Percentiles rank a stretch among this genome's conserved stretches.
These are phyloP conservation scores for Oryzias sinensis DNA, from an alignment of 2,797 vertebrate genomes.

Conservation along the genomic window DNA sequence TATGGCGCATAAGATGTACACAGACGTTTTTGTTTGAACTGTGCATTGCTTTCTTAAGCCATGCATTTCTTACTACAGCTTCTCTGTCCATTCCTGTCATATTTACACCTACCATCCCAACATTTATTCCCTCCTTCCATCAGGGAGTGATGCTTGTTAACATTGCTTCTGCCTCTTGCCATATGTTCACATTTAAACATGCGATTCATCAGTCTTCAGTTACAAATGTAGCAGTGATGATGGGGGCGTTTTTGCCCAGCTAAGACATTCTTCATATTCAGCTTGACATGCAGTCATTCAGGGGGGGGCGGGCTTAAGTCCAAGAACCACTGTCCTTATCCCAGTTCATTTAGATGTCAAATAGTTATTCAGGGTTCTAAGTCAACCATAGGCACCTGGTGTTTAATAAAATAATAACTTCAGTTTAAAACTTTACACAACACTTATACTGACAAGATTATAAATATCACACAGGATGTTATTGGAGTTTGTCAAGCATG, in stretches of 20 bases:
- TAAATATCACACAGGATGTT: slow-evolving; percentile 4
- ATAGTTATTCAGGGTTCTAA: slow-evolving; percentile 6
- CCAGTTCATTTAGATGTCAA: slow-evolving; percentile 9
- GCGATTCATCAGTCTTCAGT: slow-evolving; percentile 50
- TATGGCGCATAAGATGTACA: too few relatives aligned
- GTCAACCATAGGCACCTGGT: background rate
- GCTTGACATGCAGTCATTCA: slow-evolving; percentile 4
- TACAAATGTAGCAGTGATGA: slow-evolving; percentile 29
- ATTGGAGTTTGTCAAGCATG: background rate
- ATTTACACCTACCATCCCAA: slow-evolving; percentile 48
- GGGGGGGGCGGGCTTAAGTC: background rate
- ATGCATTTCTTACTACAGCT: slow-evolving; percentile 22
- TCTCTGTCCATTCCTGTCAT: slow-evolving; percentile 14
- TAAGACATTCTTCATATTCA: slow-evolving; percentile 30
- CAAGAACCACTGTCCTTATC: background rate
- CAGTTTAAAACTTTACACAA: slow-evolving; percentile 11
- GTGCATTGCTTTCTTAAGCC: slow-evolving; percentile 6
- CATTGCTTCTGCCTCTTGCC: slow-evolving; percentile 45
- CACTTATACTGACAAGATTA: background rate
- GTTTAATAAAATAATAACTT: slow-evolving; percentile 21
- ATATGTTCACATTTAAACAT: slow-evolving; percentile 68
- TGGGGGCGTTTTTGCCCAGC: slow-evolving; percentile 31
- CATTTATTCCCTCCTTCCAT: slow-evolving; percentile 40
- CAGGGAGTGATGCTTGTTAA: slow-evolving; percentile 36
- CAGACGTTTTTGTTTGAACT: background rate